These are phyloP conservation scores for Heliconius ethilla DNA, from an alignment of 2,888 invertebrate genomes.

Conservation along the genomic window DNA sequence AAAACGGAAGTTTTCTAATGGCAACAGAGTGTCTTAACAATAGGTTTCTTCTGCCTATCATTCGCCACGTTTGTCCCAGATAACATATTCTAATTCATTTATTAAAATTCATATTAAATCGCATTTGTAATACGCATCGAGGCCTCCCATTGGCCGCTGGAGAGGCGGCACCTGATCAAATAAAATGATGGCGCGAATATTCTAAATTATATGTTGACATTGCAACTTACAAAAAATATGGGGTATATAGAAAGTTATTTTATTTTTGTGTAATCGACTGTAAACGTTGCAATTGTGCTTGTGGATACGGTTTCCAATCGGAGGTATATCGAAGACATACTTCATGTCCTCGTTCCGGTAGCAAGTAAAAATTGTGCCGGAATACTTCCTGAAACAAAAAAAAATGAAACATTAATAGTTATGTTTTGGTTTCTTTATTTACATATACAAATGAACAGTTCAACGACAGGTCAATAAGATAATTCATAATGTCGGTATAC, in stretches of 20 bases:
- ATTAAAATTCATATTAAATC: constrained; percentile 32
- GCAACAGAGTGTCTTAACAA: background rate
- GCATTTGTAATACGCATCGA: constrained; percentile 32
- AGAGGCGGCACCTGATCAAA: constrained; percentile 46
- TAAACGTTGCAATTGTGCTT: background rate
- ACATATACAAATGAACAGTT: background rate
- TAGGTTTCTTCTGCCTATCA: background rate
- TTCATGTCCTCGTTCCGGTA: too few species aligned
- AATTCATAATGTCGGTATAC: background rate
- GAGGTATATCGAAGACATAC: too few species aligned
- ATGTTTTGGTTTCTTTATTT: background rate
- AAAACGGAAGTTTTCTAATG: background rate
- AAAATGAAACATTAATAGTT: too few species aligned
- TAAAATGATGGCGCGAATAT: constrained; percentile 41
- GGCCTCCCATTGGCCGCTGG: constrained; percentile 31
- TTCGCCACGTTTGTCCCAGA: constrained; percentile 11
- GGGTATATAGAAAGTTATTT: constrained; percentile 2
- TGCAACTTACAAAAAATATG: constrained; percentile 18
- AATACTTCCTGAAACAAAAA: too few species aligned
- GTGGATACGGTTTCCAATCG: too few species aligned
- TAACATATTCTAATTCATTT: constrained; percentile 28
- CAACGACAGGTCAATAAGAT: constrained; percentile 5
- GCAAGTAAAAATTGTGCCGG: too few species aligned
- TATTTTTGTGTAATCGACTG: background rate
- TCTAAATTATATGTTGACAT: constrained; percentile 35